Conservation (phyloP, 2,797 vertebrate genomes). For the Peromyscus eremicus region DNA sequence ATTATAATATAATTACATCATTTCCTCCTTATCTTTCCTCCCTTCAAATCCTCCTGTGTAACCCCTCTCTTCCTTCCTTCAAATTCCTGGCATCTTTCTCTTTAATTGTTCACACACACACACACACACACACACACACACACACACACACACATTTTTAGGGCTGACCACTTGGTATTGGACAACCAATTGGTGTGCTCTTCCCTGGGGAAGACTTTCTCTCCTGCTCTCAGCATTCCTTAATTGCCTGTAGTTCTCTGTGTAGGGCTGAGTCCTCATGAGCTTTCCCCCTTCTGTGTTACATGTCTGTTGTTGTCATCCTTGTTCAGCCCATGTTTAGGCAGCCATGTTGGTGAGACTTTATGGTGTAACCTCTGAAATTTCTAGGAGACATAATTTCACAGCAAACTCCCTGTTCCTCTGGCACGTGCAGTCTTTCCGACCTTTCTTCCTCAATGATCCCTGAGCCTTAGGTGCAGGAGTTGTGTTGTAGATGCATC, state of each 20-base stretch:
- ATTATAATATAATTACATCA: not conserved
- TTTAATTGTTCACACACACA: not conserved
- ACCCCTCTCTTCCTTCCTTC: not conserved
- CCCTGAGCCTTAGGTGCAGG: not conserved
- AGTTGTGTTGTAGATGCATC: not conserved
- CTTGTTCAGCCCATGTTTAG: not conserved
- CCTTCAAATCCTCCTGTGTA: not conserved
- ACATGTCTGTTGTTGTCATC: not conserved
- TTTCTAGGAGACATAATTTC: not conserved
- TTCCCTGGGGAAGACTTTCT: not conserved
- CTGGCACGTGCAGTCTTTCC: too few relatives aligned
- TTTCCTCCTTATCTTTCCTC: not conserved
- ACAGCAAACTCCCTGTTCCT: not conserved
- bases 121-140: not conserved
- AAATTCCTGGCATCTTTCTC: not conserved
- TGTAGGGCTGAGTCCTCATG: not conserved
- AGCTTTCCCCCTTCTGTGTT: not conserved
- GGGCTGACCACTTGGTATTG: not conserved
- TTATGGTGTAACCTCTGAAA: not conserved
- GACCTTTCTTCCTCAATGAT: not conserved
- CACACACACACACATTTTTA: not conserved
- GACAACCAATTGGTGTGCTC: not conserved
- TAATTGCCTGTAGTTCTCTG: not conserved
- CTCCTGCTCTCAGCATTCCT: not conserved
- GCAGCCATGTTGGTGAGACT: not conserved